Evolutionary conservation across 1,140 invertebrate species (phyloP).

Genomic region (Brachionus angularis): DNA sequence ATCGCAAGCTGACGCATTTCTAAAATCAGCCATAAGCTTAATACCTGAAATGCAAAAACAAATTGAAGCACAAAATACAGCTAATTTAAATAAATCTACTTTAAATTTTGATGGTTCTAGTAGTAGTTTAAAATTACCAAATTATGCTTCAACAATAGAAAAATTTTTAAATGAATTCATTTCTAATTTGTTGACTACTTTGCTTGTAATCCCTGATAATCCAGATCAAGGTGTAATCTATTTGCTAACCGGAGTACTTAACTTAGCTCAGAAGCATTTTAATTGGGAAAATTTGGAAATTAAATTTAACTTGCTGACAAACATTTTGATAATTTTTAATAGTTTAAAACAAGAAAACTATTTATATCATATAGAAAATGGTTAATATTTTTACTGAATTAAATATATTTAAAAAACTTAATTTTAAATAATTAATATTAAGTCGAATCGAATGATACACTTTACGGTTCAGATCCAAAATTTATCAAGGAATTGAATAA

Average conservation of each 20-base stretch:
- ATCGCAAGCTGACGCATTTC: slow-evolving; percentile 87
- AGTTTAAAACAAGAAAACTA: slow-evolving; percentile 71
- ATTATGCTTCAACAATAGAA: not conserved
- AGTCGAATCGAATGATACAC: slow-evolving; percentile 85
- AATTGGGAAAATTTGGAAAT: slow-evolving; percentile 65
- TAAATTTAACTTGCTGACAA: slow-evolving; percentile 63
- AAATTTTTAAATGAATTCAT: slow-evolving; percentile 42
- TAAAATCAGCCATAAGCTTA: slow-evolving; percentile 76
- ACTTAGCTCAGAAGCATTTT: slow-evolving; percentile 67
- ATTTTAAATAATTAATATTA: slow-evolving; percentile 50
- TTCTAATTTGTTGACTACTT: slow-evolving; percentile 7
- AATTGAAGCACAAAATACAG: slow-evolving; percentile 69
- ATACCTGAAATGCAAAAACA: slow-evolving; percentile 72
- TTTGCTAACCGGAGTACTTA: slow-evolving; percentile 69
- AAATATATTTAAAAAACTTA: not conserved
- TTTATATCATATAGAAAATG: slow-evolving; percentile 74
- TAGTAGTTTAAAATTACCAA: not conserved
- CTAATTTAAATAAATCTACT: slow-evolving; percentile 20
- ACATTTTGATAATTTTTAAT: slow-evolving; percentile 70
- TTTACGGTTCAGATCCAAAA: slow-evolving; percentile 83
- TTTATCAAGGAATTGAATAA: slow-evolving; percentile 73
- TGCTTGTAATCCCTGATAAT: slow-evolving; percentile 65
- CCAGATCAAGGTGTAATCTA: slow-evolving; percentile 74
- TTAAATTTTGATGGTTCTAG: slow-evolving; percentile 3
- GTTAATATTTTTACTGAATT: slow-evolving; percentile 57